A percentile compares a stretch with the other conserved stretches of the same genome.
phyloP scores from a whole-genome alignment of 2,797 vertebrate genomes.

The Ptychobarbus kaznakovi region DNA sequence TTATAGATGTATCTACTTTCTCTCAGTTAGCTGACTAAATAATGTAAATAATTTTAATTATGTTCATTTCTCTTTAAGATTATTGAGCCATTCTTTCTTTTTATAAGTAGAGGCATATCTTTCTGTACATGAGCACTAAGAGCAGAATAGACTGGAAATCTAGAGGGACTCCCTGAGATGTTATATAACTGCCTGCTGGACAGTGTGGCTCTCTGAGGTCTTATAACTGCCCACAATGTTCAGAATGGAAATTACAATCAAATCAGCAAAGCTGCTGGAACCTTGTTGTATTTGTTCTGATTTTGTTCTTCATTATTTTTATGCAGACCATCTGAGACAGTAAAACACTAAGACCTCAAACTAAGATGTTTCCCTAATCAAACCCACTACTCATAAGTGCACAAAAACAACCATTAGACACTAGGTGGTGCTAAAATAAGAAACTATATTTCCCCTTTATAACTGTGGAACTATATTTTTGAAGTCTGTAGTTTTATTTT shows the following conservation, averaged over 20 bases:
- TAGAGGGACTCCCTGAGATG: background rate
- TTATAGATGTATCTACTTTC: background rate
- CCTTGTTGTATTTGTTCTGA: background rate
- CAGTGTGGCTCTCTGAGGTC: background rate
- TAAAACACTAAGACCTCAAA: background rate
- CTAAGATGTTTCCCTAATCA: background rate
- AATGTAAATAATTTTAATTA: constrained; percentile 12
- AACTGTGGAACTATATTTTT: background rate
- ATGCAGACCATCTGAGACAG: background rate
- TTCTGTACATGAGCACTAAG: background rate
- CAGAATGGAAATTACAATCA: background rate
- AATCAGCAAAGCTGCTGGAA: background rate
- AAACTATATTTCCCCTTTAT: too few species aligned
- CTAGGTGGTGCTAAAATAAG: background rate
- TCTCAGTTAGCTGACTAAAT: background rate
- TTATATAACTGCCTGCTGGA: background rate
- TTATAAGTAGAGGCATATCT: background rate
- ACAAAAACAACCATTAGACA: background rate
- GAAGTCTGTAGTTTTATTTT: background rate
- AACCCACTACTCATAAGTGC: background rate
- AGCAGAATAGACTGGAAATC: constrained; percentile 17
- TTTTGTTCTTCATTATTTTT: background rate
- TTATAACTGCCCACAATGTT: background rate
- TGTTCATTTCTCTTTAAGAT: background rate
- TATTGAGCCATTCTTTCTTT: background rate